A percentile compares a stretch with the other conserved stretches of the same genome.
Evolutionary conservation across 2,113 vertebrate genomes (phyloP).

Genomic region (Ellobius talpinus): DNA sequence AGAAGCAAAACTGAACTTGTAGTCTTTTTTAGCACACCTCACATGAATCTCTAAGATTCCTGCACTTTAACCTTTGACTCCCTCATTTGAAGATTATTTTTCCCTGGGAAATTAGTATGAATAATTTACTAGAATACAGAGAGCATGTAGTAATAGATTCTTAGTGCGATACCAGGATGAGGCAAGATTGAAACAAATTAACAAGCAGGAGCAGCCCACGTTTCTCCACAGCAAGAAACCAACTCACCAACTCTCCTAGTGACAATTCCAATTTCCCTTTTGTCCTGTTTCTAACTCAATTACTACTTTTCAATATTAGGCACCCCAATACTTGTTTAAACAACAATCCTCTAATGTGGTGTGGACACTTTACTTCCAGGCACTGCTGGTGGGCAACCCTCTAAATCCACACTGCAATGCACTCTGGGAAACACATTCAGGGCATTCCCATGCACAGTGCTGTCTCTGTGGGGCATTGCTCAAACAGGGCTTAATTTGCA

Average conservation of each 20-base stretch:
- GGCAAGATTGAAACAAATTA: neutral
- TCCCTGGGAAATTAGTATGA: neutral
- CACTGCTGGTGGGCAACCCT: neutral
- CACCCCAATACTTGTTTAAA: neutral
- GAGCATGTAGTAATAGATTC: accelerated
- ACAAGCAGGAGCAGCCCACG: neutral
- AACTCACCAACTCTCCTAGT: neutral
- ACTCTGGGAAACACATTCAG: neutral
- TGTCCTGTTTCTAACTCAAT: slow-evolving; percentile 1
- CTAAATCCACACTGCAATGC: neutral
- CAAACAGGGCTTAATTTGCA: slow-evolving; percentile 39
- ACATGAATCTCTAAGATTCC: neutral
- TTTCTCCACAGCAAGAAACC: neutral
- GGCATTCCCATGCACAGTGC: neutral
- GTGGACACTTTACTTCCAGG: neutral
- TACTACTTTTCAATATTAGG: neutral
- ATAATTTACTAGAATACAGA: neutral
- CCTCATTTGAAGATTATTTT: neutral
- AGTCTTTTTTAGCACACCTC: neutral
- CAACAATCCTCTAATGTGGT: neutral
- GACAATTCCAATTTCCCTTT: neutral
- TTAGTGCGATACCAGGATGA: neutral
- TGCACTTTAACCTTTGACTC: neutral
- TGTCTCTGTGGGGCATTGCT: slow-evolving; percentile 22
- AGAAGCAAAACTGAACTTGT: neutral